Percentiles rank a stretch among this genome's conserved stretches.
These are phyloP conservation scores for Drosophila subpulchrella DNA, from an alignment of 1,140 invertebrate species.

Conservation along the genomic window DNA sequence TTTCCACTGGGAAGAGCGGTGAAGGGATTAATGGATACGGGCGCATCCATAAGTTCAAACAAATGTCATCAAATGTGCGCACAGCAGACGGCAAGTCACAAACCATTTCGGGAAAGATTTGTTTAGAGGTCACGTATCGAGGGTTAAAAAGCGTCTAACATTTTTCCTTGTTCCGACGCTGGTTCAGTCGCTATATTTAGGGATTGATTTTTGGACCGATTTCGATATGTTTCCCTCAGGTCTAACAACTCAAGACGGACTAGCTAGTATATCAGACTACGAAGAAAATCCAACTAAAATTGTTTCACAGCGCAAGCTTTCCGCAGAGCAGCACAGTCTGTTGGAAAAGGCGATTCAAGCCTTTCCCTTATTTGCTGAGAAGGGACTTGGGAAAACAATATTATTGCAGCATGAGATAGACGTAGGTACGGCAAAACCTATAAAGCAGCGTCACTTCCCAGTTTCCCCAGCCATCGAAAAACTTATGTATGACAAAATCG, in stretches of 20 bases:
- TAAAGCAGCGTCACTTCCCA: slow-evolving; percentile 13
- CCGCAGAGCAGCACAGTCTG: not conserved
- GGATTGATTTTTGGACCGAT: not conserved
- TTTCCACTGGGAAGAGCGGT: not conserved
- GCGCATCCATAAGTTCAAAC: not conserved
- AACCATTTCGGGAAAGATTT: not conserved
- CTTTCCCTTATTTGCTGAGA: not conserved
- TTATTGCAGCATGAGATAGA: slow-evolving; percentile 9
- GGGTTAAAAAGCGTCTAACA: not conserved
- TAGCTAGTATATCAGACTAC: not conserved
- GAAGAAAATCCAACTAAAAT: not conserved
- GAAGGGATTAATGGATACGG: slow-evolving; percentile 2
- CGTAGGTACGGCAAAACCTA: slow-evolving; percentile 2
- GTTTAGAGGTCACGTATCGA: not conserved
- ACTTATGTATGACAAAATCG: slow-evolving; percentile 16
- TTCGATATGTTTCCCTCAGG: not conserved
- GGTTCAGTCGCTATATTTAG: not conserved
- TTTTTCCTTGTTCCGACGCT: not conserved
- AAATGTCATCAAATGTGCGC: slow-evolving; percentile 1
- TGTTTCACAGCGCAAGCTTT: not conserved
- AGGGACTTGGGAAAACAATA: slow-evolving; percentile 4
- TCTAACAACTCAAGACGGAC: not conserved
- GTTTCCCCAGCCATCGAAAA: slow-evolving; percentile 21
- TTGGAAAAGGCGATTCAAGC: not conserved
- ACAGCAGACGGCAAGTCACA: not conserved